Percentiles rank a stretch among this genome's conserved stretches.
Evolutionary conservation across 2,888 invertebrate species (phyloP).

Genomic region (Entomobrya multifasciata): DNA sequence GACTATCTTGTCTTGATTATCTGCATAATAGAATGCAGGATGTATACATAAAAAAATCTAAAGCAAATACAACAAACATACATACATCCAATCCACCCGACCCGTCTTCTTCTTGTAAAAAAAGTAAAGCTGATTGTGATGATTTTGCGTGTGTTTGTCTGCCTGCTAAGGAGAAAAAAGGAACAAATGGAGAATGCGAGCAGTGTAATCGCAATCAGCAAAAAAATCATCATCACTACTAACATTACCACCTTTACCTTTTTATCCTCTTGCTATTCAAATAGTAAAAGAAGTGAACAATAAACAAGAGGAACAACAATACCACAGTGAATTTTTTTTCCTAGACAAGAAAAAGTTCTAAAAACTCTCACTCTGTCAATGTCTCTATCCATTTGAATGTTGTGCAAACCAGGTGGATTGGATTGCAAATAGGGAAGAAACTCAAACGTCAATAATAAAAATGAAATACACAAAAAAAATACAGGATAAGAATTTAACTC

Average conservation of each 20-base stretch:
- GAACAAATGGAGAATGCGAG: neutral
- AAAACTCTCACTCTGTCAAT: constrained; percentile 10
- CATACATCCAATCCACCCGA: too few relatives aligned
- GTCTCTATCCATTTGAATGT: constrained; percentile 36
- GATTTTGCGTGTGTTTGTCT: constrained; percentile 6
- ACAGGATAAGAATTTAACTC: too few relatives aligned
- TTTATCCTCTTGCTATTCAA: too few relatives aligned
- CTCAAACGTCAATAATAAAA: constrained; percentile 7
- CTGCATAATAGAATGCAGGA: neutral
- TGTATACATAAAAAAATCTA: neutral
- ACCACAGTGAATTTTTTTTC: too few relatives aligned
- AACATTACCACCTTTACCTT: too few relatives aligned
- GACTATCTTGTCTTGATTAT: constrained; percentile 22
- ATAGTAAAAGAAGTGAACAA: too few relatives aligned
- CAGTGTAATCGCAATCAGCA: constrained; percentile 29
- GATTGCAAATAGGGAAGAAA: constrained; percentile 21
- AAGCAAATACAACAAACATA: too few relatives aligned
- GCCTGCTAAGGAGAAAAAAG: neutral
- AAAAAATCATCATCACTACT: constrained; percentile 33
- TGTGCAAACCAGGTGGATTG: constrained; percentile 41
- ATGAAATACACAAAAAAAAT: too few relatives aligned
- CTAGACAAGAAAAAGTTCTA: neutral
- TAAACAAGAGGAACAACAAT: too few relatives aligned
- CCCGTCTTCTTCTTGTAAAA: too few relatives aligned
- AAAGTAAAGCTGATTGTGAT: too few relatives aligned